Evolutionary conservation across 2,888 invertebrate species (phyloP).

Genomic region (Allacma fusca): DNA sequence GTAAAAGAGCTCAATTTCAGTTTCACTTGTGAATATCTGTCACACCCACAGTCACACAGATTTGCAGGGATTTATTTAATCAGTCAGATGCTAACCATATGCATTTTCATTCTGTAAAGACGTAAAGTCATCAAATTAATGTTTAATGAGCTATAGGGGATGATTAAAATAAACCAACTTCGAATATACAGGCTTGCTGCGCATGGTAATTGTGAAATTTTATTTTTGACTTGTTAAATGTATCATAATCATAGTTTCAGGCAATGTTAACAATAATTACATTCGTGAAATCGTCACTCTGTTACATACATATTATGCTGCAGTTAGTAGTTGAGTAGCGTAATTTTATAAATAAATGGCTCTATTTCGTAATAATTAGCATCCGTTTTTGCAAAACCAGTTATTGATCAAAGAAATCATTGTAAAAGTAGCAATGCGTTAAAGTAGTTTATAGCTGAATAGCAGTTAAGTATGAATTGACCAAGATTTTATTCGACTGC

Average conservation of each 20-base stretch:
- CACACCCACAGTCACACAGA: too few species aligned
- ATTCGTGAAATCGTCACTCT: background rate
- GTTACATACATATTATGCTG: background rate
- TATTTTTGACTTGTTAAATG: constrained; percentile 21
- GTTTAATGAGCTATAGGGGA: background rate
- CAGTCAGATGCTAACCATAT: too few species aligned
- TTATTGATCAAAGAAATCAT: background rate
- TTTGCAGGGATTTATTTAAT: too few species aligned
- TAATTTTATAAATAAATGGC: background rate
- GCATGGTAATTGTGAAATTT: constrained; percentile 27
- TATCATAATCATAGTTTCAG: background rate
- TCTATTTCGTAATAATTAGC: background rate
- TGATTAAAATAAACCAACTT: background rate
- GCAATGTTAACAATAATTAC: background rate
- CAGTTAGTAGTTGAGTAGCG: background rate
- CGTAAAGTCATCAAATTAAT: background rate
- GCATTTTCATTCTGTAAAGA: too few species aligned
- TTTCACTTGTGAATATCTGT: too few species aligned
- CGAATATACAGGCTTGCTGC: background rate
- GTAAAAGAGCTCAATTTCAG: background rate
- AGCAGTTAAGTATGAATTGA: background rate
- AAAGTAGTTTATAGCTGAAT: background rate
- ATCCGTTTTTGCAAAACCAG: too few species aligned
- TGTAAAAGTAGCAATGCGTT: background rate
- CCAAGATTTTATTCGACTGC: background rate